Conservation (phyloP, 2,113 vertebrate species). For the Aegypius monachus region DNA sequence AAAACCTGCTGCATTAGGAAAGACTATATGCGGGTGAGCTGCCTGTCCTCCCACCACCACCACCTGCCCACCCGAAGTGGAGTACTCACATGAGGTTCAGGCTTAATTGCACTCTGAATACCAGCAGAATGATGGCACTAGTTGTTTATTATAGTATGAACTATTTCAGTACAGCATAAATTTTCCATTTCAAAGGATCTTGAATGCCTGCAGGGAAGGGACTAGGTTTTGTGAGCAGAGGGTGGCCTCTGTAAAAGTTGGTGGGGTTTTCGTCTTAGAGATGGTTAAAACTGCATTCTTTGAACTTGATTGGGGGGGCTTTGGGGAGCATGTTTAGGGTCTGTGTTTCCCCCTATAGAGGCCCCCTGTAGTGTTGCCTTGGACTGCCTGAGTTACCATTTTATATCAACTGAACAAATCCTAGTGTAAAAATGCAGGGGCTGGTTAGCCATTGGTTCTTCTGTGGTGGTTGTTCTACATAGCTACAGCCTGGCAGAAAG, state of each 20-base stretch:
- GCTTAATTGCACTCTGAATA: neutral
- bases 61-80: neutral
- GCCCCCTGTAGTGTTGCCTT: neutral
- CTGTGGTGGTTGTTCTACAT: neutral
- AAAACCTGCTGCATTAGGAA: neutral
- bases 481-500: neutral
- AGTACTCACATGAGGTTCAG: neutral
- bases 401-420: neutral
- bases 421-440: neutral
- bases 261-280: neutral
- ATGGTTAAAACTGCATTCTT: neutral
- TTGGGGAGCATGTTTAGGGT: neutral
- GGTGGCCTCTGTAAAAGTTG: neutral
- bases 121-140: conserved; percentile 30
- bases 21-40: neutral
- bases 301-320: neutral
- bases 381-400: neutral
- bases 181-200: conserved; percentile 40
- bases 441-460: neutral
- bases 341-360: neutral
- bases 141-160: conserved; percentile 20
- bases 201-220: neutral
- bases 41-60: neutral
- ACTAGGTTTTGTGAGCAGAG: neutral
- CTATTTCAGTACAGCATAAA: conserved; percentile 31